These are phyloP conservation scores for Tetanocera ferruginea DNA, from an alignment of 2,888 invertebrate genomes.

Conservation along the genomic window DNA sequence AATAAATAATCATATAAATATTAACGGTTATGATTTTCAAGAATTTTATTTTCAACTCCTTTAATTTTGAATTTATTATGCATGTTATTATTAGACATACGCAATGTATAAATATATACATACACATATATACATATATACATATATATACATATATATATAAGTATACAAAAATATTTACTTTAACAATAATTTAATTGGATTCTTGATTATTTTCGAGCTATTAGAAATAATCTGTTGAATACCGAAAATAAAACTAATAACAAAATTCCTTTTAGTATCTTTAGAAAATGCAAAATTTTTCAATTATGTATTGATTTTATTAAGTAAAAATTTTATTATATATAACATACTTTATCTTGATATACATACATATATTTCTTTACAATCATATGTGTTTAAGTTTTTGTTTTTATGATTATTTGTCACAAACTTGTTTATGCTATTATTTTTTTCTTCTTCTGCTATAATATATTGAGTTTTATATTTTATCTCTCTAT, in stretches of 20 bases:
- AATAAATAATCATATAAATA: too few species aligned
- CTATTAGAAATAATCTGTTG: slow-evolving; percentile 1
- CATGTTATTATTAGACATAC: slow-evolving; percentile 27
- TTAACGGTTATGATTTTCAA: not conserved
- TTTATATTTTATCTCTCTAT: slow-evolving; percentile 8
- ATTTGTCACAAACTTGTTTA: slow-evolving; percentile 29
- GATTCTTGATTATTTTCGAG: slow-evolving; percentile 11
- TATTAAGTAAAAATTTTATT: slow-evolving; percentile 28
- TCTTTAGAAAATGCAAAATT: slow-evolving; percentile 41
- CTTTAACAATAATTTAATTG: slow-evolving; percentile 45
- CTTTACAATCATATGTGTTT: slow-evolving; percentile 41
- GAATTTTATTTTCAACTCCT: slow-evolving; percentile 31
- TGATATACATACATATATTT: slow-evolving; percentile 45
- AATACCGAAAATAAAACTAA: slow-evolving; percentile 30
- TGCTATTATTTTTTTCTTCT: not conserved
- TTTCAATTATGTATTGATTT: slow-evolving; percentile 34
- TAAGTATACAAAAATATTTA: slow-evolving; percentile 11
- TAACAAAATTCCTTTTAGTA: slow-evolving; percentile 18
- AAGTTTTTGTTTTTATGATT: not conserved
- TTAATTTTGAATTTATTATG: slow-evolving; percentile 4
- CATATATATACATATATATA: slow-evolving; percentile 45
- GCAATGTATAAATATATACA: slow-evolving; percentile 14
- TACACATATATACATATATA: slow-evolving; percentile 40
- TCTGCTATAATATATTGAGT: not conserved
- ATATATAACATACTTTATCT: not conserved